Base-by-base conservation (phyloP, 2,113 vertebrate genomes). In the Microtus oregoni region DNA sequence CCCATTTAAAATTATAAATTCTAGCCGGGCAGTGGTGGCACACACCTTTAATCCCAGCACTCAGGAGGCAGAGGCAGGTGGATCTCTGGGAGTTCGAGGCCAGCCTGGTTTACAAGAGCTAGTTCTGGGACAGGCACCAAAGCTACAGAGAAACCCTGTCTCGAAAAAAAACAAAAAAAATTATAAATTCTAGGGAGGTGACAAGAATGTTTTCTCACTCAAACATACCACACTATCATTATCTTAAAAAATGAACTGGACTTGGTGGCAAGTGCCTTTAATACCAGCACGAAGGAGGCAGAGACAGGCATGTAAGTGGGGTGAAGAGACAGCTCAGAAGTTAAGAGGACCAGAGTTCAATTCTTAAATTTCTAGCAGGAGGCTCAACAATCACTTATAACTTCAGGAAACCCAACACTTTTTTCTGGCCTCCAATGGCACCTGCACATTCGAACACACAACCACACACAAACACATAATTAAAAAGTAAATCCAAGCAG, bases 1-100 rank as follows among this genome's bases (percentile, higher is more conserved):
- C 55, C 22, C n/a, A 88, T 41, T 52, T 7, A 1, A 88, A 94
- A 95, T 87, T 78, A 92, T 87, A 13, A n/a, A 92, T 41, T 58
- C 75, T 44, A 82, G 82, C 47, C 47, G 9, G 47, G 47, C 9
- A 9, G 47, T 47, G 47, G 47, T 50, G 47, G 47, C 47, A 50
- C 47, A 50, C 9, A 50, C 47, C 47, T 50, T 50, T 50, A 50
- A 50, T 50, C 47, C 47, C 47, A 50, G 47, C 47, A 50, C 47
- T 47, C 8, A 1, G 8, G 47, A 47, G 47, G 47, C 47, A 47
- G 47, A 47, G 47, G 8, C 47, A 47, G 47, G 47, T 1, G 47
- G 8, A 47, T 47, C 47, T 47, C 47, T 47, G 47, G 47, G 47
- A 47, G 47, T 47, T 47, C 47, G 47, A 47, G 47, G 47, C 47